phyloP scores from a whole-genome alignment of 1,140 invertebrate genomes.

The Triops cancriformis region DNA sequence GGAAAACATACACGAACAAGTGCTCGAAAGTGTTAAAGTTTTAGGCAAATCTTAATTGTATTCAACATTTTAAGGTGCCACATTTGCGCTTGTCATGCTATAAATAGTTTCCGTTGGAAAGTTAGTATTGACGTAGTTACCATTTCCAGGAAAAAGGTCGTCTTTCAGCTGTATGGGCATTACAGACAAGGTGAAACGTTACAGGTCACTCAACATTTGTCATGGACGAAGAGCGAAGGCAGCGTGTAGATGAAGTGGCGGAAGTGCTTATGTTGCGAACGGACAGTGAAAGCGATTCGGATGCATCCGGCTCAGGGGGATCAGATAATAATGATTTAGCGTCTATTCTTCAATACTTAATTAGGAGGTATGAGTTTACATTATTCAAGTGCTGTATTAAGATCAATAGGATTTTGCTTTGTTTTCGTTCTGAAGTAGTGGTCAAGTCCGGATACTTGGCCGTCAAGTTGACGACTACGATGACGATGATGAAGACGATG shows the following conservation, averaged over 20 bases:
- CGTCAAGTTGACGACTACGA: neutral
- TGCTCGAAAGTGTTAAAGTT: neutral
- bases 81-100: no score
- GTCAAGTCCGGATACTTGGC: conserved; percentile 11
- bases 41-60: neutral
- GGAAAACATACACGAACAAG: neutral
- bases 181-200: neutral
- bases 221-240: neutral
- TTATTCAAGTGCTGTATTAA: neutral
- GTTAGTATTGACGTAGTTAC: no score
- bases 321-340: conserved; percentile 22
- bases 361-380: conserved; percentile 16
- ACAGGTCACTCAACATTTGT: neutral
- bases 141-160: no score
- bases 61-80: no score
- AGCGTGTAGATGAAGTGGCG: neutral
- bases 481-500: conserved; percentile 15
- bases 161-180: neutral
- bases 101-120: no score
- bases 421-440: neutral
- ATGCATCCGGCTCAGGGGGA: conserved; percentile 14
- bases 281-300: conserved; percentile 16
- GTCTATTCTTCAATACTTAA: conserved; percentile 23
- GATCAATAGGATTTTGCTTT: neutral
- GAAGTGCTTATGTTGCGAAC: neutral